These are phyloP conservation scores for Saccopteryx bilineata DNA, from an alignment of 2,113 vertebrate genomes.

Conservation along the genomic window DNA sequence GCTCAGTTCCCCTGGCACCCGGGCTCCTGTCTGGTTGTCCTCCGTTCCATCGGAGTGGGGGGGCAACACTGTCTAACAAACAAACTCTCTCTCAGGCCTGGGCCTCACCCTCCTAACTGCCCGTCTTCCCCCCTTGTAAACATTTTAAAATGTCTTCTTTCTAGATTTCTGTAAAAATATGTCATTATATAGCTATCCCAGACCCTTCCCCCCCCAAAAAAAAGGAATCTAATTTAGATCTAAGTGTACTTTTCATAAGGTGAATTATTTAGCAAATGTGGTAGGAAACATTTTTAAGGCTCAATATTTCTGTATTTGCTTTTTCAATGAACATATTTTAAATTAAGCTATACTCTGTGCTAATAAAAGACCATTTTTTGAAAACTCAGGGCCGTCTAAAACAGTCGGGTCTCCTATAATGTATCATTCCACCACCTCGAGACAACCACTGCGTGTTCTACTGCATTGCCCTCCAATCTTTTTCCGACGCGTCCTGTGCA, in stretches of 20 bases:
- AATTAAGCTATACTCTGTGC: neutral
- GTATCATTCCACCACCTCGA: neutral
- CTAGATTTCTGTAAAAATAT: neutral
- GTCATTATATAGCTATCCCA: neutral
- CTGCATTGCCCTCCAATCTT: neutral
- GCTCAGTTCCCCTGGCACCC: neutral
- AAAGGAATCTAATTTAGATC: neutral
- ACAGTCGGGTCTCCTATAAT: neutral
- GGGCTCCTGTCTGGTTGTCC: neutral
- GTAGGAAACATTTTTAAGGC: conserved; percentile 1
- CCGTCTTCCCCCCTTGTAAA: neutral
- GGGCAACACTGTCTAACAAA: neutral
- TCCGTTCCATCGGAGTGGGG: neutral
- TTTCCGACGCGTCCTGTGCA: neutral
- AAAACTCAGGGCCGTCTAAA: conserved; percentile 2
- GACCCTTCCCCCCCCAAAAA: neutral
- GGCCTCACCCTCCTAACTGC: neutral
- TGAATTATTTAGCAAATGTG: neutral
- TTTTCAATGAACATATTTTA: conserved; percentile 25
- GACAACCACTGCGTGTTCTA: neutral
- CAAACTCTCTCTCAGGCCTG: neutral
- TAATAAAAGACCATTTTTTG: neutral
- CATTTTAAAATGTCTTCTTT: neutral
- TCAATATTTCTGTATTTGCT: neutral
- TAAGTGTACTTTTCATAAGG: neutral